Conservation (phyloP, 1,140 invertebrate species). For the Neodiprion pinetum region DNA sequence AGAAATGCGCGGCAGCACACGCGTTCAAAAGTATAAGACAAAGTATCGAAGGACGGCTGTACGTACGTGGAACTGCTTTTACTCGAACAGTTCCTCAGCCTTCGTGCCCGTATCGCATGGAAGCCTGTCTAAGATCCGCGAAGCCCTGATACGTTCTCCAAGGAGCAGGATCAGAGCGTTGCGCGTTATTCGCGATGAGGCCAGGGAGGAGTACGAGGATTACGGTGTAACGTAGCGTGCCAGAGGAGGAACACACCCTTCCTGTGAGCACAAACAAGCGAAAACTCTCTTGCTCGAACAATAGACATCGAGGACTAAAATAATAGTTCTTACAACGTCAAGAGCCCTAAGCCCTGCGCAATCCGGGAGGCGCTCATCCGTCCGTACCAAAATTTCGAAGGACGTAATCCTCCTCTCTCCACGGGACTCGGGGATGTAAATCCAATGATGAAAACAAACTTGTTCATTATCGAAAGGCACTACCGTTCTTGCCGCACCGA, state of each 20-base stretch:
- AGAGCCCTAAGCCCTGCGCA: conserved; percentile 8
- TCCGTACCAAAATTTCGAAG: background rate
- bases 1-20: conserved; percentile 15
- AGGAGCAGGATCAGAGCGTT: background rate
- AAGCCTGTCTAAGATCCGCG: too few relatives aligned
- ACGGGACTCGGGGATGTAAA: background rate
- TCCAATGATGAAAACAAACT: conserved; percentile 1
- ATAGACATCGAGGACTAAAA: conserved; percentile 8
- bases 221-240: background rate
- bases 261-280: background rate
- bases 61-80: background rate
- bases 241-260: background rate
- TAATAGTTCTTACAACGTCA: conserved; percentile 6
- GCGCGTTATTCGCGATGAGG: background rate
- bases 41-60: background rate
- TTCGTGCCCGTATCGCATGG: too few relatives aligned
- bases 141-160: background rate
- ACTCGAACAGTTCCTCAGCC: too few relatives aligned
- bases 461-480: background rate
- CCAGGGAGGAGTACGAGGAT: background rate
- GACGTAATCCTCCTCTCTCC: background rate
- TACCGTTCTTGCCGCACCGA: background rate
- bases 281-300: background rate
- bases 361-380: background rate
- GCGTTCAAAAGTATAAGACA: background rate